These are phyloP conservation scores for Glaucidium brasilianum DNA, from an alignment of 2,113 vertebrate species.

Conservation along the genomic window DNA sequence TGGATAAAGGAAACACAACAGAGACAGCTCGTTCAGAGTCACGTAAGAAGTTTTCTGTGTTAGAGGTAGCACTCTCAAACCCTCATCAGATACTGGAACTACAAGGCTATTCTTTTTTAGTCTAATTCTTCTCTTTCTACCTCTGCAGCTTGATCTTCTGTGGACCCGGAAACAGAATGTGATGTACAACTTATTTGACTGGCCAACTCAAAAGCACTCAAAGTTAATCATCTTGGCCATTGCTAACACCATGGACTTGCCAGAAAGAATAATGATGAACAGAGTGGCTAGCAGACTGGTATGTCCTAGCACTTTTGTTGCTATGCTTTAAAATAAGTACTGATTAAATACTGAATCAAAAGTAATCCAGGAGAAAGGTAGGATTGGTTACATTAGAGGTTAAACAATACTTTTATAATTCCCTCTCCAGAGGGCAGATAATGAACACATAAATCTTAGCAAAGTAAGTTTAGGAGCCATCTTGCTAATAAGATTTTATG, in stretches of 20 bases:
- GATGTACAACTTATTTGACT: constrained; percentile 96
- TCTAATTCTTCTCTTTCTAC: background rate
- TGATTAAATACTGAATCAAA: background rate
- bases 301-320: constrained; percentile 24
- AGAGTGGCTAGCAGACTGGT: constrained; percentile 93
- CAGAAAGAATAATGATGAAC: constrained; percentile 97
- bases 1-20: background rate
- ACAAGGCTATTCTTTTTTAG: background rate
- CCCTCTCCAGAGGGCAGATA: background rate
- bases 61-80: background rate
- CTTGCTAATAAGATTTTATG: background rate
- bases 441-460: background rate
- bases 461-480: background rate
- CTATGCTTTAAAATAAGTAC: background rate
- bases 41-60: background rate
- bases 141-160: constrained; percentile 87
- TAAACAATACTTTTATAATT: background rate
- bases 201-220: constrained; percentile 88
- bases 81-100: background rate
- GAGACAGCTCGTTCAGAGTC: background rate
- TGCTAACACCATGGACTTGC: constrained; percentile 98
- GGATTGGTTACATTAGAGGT: background rate
- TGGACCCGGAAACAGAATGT: constrained; percentile 97
- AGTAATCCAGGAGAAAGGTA: background rate
- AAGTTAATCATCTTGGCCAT: constrained; percentile 91